Base-by-base conservation (phyloP, 2,888 invertebrate species). In the Archips xylosteana region DNA sequence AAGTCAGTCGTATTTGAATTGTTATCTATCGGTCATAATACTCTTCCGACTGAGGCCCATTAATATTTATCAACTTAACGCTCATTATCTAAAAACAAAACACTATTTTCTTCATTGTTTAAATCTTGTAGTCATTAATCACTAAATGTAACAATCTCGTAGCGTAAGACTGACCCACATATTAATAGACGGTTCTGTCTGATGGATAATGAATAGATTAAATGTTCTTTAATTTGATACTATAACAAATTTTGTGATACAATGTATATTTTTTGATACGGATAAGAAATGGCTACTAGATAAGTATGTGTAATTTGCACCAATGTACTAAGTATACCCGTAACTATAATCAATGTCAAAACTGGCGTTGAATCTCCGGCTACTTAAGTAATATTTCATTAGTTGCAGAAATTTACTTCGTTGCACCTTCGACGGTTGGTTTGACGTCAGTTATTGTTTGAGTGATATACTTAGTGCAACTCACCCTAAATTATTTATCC, bases 1-100 rank as follows among this genome's bases (percentile, higher is more conserved):
- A 66, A 63, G 47, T 42, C 54, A 63, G 47, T 42, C 39, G 51
- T 71, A 57, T 75, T 60, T 70, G 69, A 54, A 75, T 75, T 75
- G 68, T 79, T 79, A 81, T 82, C 82, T 83, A 84, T 86, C 84
- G 83, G 83, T 84, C 83, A 83, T 82, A 78, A 76, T 67, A 75
- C 62, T 88, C 85, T 85, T 76, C 78, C 75, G 77, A 78, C 80
- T 79, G 78, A 75, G 75, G 77, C 79, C 84, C 87, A 89, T 90
- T 90, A 88, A 90, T 89, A 90, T 89, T 87, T 87, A 87, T 85
- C 84, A 86, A 85, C 84, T 89, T 87, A 89, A 86, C 88, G 89
- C 88, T 90, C 87, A 88, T 90, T 91, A 90, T 87, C 87, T 84
- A 79, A 83, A 85, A 88, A 89, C 87, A 89, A 89, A 89, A 89